These are phyloP conservation scores for Hydropsyche tenuis DNA, from an alignment of 1,140 invertebrate species.

Conservation along the genomic window DNA sequence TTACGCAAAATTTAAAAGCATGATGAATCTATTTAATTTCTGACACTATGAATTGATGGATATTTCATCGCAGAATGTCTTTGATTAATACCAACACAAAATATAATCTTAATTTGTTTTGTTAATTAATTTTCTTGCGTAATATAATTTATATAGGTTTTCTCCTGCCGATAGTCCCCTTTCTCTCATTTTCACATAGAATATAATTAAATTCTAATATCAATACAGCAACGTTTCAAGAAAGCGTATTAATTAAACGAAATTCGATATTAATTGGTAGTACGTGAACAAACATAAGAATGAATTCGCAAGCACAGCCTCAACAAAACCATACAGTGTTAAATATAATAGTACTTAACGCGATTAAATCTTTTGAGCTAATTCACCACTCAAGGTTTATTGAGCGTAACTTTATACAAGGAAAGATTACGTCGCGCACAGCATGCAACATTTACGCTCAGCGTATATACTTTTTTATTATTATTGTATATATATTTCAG, in stretches of 20 bases:
- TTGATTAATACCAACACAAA: slow-evolving; percentile 3
- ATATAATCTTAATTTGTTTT: slow-evolving; percentile 8
- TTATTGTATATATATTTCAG: background rate
- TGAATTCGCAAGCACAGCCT: background rate
- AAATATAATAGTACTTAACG: slow-evolving; percentile 3
- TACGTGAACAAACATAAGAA: background rate
- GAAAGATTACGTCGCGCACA: slow-evolving; percentile 16
- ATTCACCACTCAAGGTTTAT: slow-evolving; percentile 20
- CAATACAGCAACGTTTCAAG: background rate
- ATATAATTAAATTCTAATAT: slow-evolving; percentile 23
- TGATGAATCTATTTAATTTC: too few relatives aligned
- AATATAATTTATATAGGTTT: background rate
- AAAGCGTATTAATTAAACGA: slow-evolving; percentile 8
- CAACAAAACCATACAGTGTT: background rate
- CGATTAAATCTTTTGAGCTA: slow-evolving; percentile 16
- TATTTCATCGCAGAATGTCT: background rate
- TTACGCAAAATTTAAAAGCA: too few relatives aligned
- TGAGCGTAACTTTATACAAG: slow-evolving; percentile 28
- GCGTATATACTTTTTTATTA: background rate
- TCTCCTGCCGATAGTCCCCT: background rate
- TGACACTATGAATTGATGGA: background rate
- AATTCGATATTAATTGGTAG: slow-evolving; percentile 19
- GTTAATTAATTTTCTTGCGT: background rate
- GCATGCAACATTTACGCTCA: slow-evolving; percentile 22
- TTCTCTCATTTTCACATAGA: background rate